Evolutionary conservation across 2,888 invertebrate genomes (phyloP), one percentile per base, ranked within the genome.

Genomic region (Pammene aurita): DNA sequence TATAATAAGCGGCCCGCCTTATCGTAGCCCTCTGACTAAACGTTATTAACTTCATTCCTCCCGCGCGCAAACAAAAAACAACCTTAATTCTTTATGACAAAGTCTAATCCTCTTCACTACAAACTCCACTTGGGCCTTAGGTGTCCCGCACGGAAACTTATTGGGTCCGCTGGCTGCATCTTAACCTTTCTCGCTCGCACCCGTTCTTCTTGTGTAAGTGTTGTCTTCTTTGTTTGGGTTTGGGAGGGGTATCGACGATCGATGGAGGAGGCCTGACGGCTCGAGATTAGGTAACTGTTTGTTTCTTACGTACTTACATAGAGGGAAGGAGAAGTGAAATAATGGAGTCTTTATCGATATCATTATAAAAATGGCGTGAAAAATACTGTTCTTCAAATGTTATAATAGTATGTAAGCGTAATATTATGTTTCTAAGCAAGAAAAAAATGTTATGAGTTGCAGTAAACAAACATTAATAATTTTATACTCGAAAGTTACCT

Each of bases 121-220:
- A 11, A 7, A 13, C 18, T 5, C 14, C 14, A 42, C 55, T 67
- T 67, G 41, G n/a, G 62, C 48, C 63, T 14, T 55, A 18, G 18
- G 60, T 10, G 41, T 14, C 18, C 14, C 52, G 35, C 42, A 38
- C 48, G 48, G 34, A 11, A 58, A 35, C 34, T 69, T 69, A 69
- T 69, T 65, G 69, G 64, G 69, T 69, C 69, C 69, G 54, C 64
- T 60, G 63, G 68, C 68, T 68, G 69, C 69, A 69, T 65, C 46
- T 57, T 35, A 26, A 64, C 58, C 54, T 42, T 44, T 69, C 69
- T 55, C 69, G 41, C 69, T 69, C 69, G 64, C 69, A 46, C 69
- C 54, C 64, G 58, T 65, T 64, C 60, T 65, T 65, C 69, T 69
- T 60, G 65, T 69, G 60, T 64, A 41, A 50, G 54, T 60, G 69